phyloP scores from a whole-genome alignment of 2,797 vertebrate genomes.

The Pyrocephalus nanus region DNA sequence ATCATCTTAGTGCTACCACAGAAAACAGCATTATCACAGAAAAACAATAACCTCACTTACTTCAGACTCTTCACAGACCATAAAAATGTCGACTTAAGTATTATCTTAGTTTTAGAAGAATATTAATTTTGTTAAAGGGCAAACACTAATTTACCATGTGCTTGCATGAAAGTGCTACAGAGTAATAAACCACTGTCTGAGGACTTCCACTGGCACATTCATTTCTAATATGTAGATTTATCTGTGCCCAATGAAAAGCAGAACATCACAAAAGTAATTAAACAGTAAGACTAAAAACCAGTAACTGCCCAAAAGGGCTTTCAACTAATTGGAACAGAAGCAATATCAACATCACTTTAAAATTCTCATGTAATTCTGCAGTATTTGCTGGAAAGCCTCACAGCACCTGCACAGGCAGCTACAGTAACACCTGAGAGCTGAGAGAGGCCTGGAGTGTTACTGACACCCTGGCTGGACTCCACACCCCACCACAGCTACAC shows the following conservation, averaged over 20 bases:
- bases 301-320: not conserved
- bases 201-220: not conserved
- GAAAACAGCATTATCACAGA: not conserved
- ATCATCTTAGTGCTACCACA: not conserved
- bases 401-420: not conserved
- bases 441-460: not conserved
- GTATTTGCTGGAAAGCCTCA: not conserved
- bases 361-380: rapidly evolving
- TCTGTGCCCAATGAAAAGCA: not conserved
- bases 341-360: not conserved
- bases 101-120: not conserved
- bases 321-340: not conserved
- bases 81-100: not conserved
- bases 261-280: not conserved
- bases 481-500: not conserved
- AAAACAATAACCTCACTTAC: not conserved
- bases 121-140: not conserved
- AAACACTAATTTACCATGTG: not conserved
- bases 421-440: not conserved
- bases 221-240: not conserved
- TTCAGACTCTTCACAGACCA: not conserved
- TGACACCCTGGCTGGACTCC: not conserved
- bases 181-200: not conserved
- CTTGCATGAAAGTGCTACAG: not conserved
- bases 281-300: not conserved